These are phyloP conservation scores for Chouioia cunea DNA, from an alignment of 2,888 invertebrate species.

Conservation along the genomic window DNA sequence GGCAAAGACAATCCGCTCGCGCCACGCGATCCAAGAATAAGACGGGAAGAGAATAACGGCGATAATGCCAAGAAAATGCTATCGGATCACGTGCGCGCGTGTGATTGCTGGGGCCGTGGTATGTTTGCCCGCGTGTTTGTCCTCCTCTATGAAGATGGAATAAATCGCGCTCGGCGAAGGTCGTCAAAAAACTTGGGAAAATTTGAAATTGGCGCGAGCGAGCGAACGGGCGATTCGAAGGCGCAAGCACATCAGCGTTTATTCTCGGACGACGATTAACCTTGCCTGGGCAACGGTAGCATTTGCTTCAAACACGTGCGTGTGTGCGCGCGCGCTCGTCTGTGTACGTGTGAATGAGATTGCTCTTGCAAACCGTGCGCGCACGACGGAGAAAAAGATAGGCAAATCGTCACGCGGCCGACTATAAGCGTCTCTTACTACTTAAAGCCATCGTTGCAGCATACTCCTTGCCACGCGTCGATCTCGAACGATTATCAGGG, in stretches of 20 bases:
- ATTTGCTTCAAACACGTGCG: too few species aligned
- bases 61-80: conserved; percentile 27
- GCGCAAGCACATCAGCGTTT: conserved; percentile 17
- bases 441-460: too few species aligned
- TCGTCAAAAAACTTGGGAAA: conserved; percentile 33
- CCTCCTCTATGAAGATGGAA: conserved; percentile 1
- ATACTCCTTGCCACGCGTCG: too few species aligned
- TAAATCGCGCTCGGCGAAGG: conserved; percentile 6
- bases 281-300: conserved; percentile 28
- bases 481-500: too few species aligned
- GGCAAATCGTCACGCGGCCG: too few species aligned
- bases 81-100: neutral
- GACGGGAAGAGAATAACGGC: neutral
- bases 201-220: conserved; percentile 46
- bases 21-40: conserved; percentile 15
- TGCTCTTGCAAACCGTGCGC: too few species aligned
- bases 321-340: too few species aligned
- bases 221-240: conserved; percentile 19
- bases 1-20: neutral
- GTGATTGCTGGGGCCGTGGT: too few species aligned
- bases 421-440: too few species aligned
- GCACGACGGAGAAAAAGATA: too few species aligned
- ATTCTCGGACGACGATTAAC: conserved; percentile 45
- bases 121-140: neutral
- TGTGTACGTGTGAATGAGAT: too few species aligned